These are phyloP conservation scores for Myopa testacea DNA, from an alignment of 2,888 invertebrate genomes.

Conservation along the genomic window DNA sequence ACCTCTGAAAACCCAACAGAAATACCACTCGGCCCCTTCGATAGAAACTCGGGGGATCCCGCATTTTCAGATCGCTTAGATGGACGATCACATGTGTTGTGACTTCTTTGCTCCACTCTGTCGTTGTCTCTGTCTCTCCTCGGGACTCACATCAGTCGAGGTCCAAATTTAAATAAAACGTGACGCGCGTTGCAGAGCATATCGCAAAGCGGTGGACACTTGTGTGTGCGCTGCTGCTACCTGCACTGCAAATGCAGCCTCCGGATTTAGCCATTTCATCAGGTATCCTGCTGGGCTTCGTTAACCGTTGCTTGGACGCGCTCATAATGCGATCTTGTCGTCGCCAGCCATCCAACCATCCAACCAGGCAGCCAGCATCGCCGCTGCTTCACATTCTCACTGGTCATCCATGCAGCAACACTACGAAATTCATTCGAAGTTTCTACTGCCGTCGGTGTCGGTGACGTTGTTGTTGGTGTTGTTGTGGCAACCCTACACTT, in stretches of 20 bases:
- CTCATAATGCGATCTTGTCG: constrained; percentile 40
- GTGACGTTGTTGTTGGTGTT: not conserved
- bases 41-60: not conserved
- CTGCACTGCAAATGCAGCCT: constrained; percentile 25
- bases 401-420: constrained; percentile 1
- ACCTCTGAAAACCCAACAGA: not conserved
- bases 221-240: constrained; percentile 50
- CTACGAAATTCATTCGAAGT: not conserved
- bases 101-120: not conserved
- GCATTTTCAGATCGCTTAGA: constrained; percentile 14
- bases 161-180: constrained; percentile 49
- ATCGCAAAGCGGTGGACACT: constrained; percentile 59
- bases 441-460: not conserved
- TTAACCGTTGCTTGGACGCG: constrained; percentile 35
- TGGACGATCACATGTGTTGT: constrained; percentile 10
- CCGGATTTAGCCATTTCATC: constrained; percentile 22
- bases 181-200: constrained; percentile 41
- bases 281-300: constrained; percentile 34
- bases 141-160: not conserved
- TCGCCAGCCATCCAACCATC: not conserved
- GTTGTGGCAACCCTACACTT: constrained; percentile 12
- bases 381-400: not conserved
- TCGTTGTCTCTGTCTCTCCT: not conserved
- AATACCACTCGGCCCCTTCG: no score
- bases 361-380: not conserved